Evolutionary conservation across 2,888 invertebrate genomes (phyloP), one percentile per base, ranked within the genome.

Genomic region (Aquatica leii): DNA sequence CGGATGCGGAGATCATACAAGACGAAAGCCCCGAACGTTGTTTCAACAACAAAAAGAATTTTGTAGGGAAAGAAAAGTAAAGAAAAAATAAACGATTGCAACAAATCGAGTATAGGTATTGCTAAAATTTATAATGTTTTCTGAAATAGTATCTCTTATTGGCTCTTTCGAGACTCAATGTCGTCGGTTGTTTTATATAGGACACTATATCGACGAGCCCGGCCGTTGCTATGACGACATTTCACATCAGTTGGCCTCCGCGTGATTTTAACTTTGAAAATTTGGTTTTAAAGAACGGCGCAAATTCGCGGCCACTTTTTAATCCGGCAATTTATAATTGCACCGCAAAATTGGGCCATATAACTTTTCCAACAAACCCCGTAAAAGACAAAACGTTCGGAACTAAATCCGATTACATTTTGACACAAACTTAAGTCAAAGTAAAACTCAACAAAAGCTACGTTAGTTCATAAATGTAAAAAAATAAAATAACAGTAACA

Each of bases 161-260:
- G 64, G 64, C 48, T 57, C 57, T 60, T 64, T 56, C 59, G 56
- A 64, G 64, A 64, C 64, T 64, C 51, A 53, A 60, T 64, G 64
- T 64, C 64, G 64, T 59, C 64, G 60, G 53, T 57, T 59, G 59
- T 63, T 60, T 60, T 64, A 64, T 64, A 64, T 64, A 64, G 64
- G 64, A 59, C 64, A 64, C 59, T 59, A 60, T 43, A 64, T 64
- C 56, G 64, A 57, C 60, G 64, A 64, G 64, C 64, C 64, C 64
- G 60, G 64, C 64, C 59, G 64, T 64, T 64, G 56, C 64, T 57
- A 64, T 64, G 60, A 41, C 59, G 21, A 64, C 60, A 51, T 31
- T 62, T 63, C 59, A 56, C 56, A 64, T 64, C 64, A 64, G 56
- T 51, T 55, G 59, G 55, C 60, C 59, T 64, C 60, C 55, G 48